phyloP scores from a whole-genome alignment of 2,113 vertebrate species.

The Alexandromys fortis region DNA sequence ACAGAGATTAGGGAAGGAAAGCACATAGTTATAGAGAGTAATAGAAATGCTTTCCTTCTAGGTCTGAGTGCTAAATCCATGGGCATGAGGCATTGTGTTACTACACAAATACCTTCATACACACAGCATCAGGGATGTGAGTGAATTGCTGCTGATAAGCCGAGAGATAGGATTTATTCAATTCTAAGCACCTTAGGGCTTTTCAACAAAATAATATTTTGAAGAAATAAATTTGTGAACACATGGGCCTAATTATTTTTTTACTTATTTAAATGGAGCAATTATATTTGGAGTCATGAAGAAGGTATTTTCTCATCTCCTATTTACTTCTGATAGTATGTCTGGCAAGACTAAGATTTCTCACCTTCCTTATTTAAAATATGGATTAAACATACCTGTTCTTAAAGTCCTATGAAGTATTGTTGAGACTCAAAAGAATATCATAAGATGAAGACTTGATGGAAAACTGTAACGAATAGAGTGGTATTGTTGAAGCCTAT shows the following conservation, averaged over 20 bases:
- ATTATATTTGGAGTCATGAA: neutral
- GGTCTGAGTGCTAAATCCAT: neutral
- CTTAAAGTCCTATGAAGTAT: neutral
- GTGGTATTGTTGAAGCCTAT: no score
- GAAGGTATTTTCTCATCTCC: neutral
- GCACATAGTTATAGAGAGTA: neutral
- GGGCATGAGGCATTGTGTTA: neutral
- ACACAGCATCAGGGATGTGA: neutral
- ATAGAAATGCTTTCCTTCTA: neutral
- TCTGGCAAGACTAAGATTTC: neutral
- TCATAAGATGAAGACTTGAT: neutral
- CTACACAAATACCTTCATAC: neutral
- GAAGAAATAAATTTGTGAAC: slow-evolving; percentile 4
- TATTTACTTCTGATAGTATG: neutral
- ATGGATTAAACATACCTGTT: neutral
- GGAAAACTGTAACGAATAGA: neutral
- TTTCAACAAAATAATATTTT: neutral
- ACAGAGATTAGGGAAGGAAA: neutral
- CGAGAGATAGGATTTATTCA: neutral
- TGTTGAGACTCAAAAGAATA: neutral
- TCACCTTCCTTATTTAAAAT: slow-evolving; percentile 21
- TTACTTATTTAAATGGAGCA: neutral
- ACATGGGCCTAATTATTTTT: neutral
- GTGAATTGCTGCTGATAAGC: neutral
- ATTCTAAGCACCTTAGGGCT: neutral